These are phyloP conservation scores for Eretmocerus hayati DNA, from an alignment of 2,888 invertebrate genomes.

Conservation along the genomic window DNA sequence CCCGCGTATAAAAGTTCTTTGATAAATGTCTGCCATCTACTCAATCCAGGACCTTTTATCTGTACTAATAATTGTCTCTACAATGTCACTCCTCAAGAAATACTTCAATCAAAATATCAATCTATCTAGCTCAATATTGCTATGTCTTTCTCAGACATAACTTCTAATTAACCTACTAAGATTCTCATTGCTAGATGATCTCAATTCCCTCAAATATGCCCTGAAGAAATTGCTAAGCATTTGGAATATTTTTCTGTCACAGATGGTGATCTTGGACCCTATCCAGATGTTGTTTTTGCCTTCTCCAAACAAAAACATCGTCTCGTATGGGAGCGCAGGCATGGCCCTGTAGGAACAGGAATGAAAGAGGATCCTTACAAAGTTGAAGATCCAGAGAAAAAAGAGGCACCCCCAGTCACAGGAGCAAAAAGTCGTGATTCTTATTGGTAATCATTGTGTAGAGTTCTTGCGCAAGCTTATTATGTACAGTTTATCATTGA, in stretches of 20 bases:
- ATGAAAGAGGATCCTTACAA: constrained; percentile 45
- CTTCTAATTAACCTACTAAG: no score
- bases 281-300: constrained; percentile 63
- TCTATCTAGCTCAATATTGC: no score
- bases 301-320: constrained; percentile 99
- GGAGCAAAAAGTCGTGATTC: not conserved
- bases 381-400: constrained; percentile 6
- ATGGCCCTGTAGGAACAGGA: constrained; percentile 70
- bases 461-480: constrained; percentile 2
- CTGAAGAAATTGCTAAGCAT: no score
- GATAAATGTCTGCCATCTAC: no score
- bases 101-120: no score
- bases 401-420: not conserved
- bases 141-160: no score
- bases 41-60: no score
- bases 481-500: constrained; percentile 21
- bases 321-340: constrained; percentile 91
- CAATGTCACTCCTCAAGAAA: no score
- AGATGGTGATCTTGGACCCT: constrained; percentile 90
- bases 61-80: no score
- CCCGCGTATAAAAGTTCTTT: no score
- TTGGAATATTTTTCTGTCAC: not conserved
- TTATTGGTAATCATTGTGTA: constrained; percentile 8
- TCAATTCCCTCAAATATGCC: no score
- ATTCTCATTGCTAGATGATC: no score